Evolutionary conservation across 1,140 invertebrate genomes (phyloP).

Genomic region (Sinella curviseta): DNA sequence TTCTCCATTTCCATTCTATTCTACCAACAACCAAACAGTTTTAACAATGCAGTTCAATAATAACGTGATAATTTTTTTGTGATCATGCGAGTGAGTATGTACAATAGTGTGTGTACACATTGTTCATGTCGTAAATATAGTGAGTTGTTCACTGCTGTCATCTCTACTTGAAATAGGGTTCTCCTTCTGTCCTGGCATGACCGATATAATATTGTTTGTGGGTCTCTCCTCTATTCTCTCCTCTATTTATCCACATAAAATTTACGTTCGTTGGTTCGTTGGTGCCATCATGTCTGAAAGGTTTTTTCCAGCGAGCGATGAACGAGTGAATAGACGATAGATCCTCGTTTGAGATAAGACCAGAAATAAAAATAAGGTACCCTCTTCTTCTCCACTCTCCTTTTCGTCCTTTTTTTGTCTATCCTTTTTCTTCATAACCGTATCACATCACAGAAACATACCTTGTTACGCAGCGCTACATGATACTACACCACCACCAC

Average conservation of each 20-base stretch:
- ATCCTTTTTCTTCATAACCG: neutral
- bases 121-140: neutral
- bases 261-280: neutral
- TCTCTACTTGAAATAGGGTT: slow-evolving; percentile 7
- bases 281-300: slow-evolving; percentile 20
- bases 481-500: neutral
- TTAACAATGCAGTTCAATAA: neutral
- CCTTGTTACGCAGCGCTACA: neutral
- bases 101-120: neutral
- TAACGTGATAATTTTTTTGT: neutral
- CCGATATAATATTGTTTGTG: neutral
- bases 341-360: neutral
- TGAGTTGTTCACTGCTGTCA: slow-evolving; percentile 10
- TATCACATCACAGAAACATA: neutral
- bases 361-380: neutral
- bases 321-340: no score
- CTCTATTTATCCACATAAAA: no score
- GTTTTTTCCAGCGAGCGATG: neutral
- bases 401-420: neutral
- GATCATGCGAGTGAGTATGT: neutral
- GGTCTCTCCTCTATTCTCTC: neutral
- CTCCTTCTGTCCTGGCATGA: neutral
- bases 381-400: neutral
- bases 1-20: neutral
- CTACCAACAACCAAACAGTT: neutral